These are phyloP conservation scores for Benitochromis conjunctus DNA, from an alignment of 2,113 vertebrate species.

Conservation along the genomic window DNA sequence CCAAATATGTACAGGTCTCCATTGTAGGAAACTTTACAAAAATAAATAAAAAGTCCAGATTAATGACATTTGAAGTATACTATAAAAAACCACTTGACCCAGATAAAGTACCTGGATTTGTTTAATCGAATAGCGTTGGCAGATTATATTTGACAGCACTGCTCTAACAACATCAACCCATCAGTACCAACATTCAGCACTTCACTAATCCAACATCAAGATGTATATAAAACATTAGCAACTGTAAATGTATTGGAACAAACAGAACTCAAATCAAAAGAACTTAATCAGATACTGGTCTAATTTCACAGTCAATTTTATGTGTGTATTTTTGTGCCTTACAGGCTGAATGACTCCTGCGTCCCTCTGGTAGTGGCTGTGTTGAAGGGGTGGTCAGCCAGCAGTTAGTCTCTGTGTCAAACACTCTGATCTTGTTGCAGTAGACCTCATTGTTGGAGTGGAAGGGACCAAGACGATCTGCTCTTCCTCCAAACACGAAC, in stretches of 20 bases:
- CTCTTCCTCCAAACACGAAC: slow-evolving; percentile 95
- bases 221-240: not conserved
- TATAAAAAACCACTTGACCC: not conserved
- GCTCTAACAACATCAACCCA: not conserved
- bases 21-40: slow-evolving; percentile 85
- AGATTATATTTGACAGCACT: not conserved
- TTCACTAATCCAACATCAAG: not conserved
- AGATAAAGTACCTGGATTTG: not conserved
- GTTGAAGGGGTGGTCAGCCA: slow-evolving; percentile 87
- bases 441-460: slow-evolving; percentile 99
- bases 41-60: not conserved
- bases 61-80: not conserved
- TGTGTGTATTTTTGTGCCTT: slow-evolving; percentile 51
- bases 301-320: not conserved
- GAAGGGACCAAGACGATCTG: slow-evolving; percentile 93
- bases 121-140: not conserved
- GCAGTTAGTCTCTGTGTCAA: slow-evolving; percentile 89
- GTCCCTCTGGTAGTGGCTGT: slow-evolving; percentile 85
- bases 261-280: not conserved
- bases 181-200: not conserved
- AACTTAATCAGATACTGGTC: not conserved
- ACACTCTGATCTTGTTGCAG: slow-evolving; percentile 95
- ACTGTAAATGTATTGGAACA: not conserved
- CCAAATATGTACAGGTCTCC: slow-evolving; percentile 96
- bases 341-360: slow-evolving; percentile 96